phyloP scores from a whole-genome alignment of 2,113 vertebrate species.

The Rhabdomys dilectus region DNA sequence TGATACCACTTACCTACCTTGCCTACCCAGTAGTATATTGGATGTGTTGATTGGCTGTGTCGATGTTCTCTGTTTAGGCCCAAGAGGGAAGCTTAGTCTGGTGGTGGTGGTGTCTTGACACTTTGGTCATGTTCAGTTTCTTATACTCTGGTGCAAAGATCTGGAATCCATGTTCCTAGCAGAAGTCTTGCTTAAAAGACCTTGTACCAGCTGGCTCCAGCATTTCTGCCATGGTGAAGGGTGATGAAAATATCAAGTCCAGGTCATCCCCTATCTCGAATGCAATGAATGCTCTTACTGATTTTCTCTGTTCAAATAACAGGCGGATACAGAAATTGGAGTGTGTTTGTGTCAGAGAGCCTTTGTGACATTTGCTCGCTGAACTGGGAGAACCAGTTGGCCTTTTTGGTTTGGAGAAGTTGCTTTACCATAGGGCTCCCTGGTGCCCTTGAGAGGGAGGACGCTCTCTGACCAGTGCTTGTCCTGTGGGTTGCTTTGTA shows the following conservation, averaged over 20 bases:
- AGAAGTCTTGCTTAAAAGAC: background rate
- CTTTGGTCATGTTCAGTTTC: background rate
- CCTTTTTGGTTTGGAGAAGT: background rate
- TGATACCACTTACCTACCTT: background rate
- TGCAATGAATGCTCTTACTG: background rate
- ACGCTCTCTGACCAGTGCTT: background rate
- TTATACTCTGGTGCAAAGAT: slow-evolving; percentile 7
- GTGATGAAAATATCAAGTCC: background rate
- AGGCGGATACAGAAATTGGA: background rate
- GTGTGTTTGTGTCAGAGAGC: background rate
- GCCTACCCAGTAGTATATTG: background rate
- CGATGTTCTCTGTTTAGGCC: background rate
- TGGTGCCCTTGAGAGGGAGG: background rate
- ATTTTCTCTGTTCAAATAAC: background rate
- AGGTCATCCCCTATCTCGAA: background rate
- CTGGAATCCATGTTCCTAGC: background rate
- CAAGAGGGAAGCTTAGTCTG: slow-evolving; percentile 1
- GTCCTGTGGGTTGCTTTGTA: background rate
- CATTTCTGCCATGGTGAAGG: background rate
- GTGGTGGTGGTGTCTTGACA: background rate
- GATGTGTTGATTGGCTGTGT: background rate
- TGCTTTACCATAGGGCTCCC: background rate
- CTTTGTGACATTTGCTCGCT: background rate
- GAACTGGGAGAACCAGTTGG: background rate
- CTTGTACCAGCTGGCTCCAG: background rate